Evolutionary conservation across 1,140 invertebrate species (phyloP), one percentile per base, ranked within the genome.

Genomic region (Cephus cinctus): DNA sequence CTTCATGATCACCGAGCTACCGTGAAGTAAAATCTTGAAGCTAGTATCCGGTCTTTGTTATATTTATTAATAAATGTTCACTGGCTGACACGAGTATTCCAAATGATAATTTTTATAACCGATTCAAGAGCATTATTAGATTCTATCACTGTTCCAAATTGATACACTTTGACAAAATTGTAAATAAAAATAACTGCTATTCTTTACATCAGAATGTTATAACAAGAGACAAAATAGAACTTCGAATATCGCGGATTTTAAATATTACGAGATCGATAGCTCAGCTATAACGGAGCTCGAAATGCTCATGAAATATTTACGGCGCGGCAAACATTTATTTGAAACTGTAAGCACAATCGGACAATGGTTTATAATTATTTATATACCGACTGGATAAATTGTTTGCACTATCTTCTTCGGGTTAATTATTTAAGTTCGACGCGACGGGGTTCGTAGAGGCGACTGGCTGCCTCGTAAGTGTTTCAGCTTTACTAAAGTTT

Each of bases 111-210:
- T 55, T 58, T 59, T 59, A 58, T 40, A 41, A n/a, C 21, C 40
- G 47, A 30, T 47, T 56, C 58, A 59, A 59, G 58, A 52, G 58
- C 56, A 58, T 60, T 60, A 50, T 47, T 43, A 42, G 38, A 49
- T 42, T 43, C 20, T 38, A 23, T 6, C 23, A 20, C 25, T 27
- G 25, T 6, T 27, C 6, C 25, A n/a, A 27, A 27, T n/a, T n/a
- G 6, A n/a, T n/a, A 27, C 25, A 27, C 25, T n/a, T 8, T n/a
- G 25, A n/a, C n/a, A 6, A 27, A 6, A 8, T 27, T 27, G 6
- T n/a, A n/a, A n/a, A 27, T 8, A 27, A 8, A 6, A n/a, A n/a
- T 27, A n/a, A 6, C 25, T 27, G n/a, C 25, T n/a, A n/a, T 8
- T 6, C 6, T 27, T 27, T 27, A 27, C 25, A 27, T n/a, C 6